Percentiles rank a stretch among this genome's conserved stretches.
Conservation (phyloP, 2,797 vertebrate species). For the Heterohyrax brucei region DNA sequence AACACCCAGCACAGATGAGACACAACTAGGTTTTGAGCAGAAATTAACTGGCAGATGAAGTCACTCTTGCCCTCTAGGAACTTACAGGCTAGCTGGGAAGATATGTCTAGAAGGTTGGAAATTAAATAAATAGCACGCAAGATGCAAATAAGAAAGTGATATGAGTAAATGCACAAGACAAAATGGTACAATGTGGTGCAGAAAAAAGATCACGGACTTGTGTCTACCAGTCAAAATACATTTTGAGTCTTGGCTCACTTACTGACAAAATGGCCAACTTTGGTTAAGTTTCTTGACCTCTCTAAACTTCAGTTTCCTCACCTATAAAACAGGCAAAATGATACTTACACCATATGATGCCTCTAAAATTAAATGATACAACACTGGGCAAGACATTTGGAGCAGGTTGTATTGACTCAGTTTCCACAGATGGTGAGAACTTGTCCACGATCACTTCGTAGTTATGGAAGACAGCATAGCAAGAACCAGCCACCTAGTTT, state of each 20-base stretch:
- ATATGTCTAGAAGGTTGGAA: neutral
- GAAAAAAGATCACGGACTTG: neutral
- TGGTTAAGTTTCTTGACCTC: too few relatives aligned
- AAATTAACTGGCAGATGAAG: neutral
- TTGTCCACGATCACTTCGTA: neutral
- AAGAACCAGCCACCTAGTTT: neutral
- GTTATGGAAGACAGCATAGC: too few relatives aligned
- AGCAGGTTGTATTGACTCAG: neutral
- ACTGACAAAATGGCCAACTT: neutral
- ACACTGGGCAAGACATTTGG: neutral
- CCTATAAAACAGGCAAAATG: too few relatives aligned
- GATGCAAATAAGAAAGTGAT: neutral
- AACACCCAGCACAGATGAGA: fast-evolving
- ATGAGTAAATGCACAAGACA: neutral
- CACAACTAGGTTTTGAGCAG: fast-evolving
- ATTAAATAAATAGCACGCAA: neutral
- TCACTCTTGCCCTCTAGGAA: neutral
- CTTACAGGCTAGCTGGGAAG: neutral
- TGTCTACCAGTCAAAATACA: too few relatives aligned
- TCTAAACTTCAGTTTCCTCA: neutral
- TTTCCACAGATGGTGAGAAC: too few relatives aligned
- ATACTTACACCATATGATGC: fast-evolving
- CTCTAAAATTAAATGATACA: neutral
- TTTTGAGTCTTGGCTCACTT: neutral
- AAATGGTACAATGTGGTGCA: too few relatives aligned